Evolutionary conservation across 2,888 invertebrate species (phyloP).

Genomic region (Plusia festucae): DNA sequence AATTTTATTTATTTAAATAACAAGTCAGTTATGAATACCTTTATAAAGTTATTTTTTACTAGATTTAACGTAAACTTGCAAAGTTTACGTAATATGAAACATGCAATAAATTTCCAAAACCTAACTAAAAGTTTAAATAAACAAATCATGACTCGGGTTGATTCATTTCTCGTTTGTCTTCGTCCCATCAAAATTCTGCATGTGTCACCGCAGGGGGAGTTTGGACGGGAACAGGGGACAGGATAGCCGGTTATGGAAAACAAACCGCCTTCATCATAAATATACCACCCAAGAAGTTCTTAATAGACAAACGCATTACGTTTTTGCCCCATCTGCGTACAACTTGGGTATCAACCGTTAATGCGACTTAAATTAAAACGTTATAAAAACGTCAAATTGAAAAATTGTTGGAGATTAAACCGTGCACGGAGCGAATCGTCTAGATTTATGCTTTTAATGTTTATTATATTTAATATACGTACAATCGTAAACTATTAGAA

Average conservation of each 20-base stretch:
- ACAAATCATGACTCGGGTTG: constrained; percentile 54
- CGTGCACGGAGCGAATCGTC: constrained; percentile 14
- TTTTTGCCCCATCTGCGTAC: constrained; percentile 56
- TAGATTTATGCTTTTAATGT: neutral
- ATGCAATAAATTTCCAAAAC: constrained; percentile 38
- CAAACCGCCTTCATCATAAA: constrained; percentile 72
- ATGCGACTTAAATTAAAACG: constrained; percentile 53
- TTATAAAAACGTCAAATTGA: constrained; percentile 49
- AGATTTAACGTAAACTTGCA: too few relatives aligned
- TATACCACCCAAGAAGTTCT: constrained; percentile 78
- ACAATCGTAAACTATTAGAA: neutral
- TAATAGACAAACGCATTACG: constrained; percentile 59
- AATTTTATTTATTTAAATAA: too few relatives aligned
- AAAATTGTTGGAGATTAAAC: constrained; percentile 35
- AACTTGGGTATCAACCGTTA: constrained; percentile 39
- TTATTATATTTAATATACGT: neutral
- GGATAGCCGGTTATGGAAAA: constrained; percentile 73
- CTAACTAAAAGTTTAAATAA: constrained; percentile 47
- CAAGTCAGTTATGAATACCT: too few relatives aligned
- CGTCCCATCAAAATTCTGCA: constrained; percentile 81
- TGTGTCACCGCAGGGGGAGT: constrained; percentile 71
- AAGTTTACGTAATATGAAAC: neutral
- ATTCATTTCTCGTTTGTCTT: constrained; percentile 63
- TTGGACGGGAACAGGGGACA: constrained; percentile 50
- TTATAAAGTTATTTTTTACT: too few relatives aligned